These are phyloP conservation scores for Hyposoter didymator DNA, from an alignment of 2,888 invertebrate species.

Conservation along the genomic window DNA sequence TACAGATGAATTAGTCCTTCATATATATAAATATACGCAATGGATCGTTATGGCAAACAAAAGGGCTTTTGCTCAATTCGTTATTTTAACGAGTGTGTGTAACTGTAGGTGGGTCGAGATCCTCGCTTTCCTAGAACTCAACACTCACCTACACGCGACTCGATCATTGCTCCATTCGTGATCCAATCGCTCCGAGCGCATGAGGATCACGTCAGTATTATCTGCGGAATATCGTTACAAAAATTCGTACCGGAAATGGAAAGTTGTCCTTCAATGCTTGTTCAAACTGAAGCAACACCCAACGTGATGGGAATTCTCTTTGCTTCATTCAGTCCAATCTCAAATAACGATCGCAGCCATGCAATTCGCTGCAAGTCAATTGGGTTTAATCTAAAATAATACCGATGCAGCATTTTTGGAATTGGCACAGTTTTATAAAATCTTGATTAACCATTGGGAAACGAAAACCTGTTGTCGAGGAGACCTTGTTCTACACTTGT, in stretches of 20 bases:
- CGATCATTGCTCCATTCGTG: conserved; percentile 24
- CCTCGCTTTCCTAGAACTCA: neutral
- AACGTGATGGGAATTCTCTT: neutral
- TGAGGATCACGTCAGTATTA: conserved; percentile 44
- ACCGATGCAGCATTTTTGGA: neutral
- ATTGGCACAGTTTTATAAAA: neutral
- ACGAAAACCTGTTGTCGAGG: neutral
- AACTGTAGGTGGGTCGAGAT: neutral
- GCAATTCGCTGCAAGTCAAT: neutral
- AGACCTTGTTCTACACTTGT: neutral
- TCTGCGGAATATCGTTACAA: conserved; percentile 20
- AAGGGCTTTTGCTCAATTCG: conserved; percentile 20
- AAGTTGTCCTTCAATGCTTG: neutral
- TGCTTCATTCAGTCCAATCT: neutral
- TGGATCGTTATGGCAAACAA: conserved; percentile 22
- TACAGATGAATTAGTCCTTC: neutral
- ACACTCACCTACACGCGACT: neutral
- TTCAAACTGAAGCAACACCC: neutral
- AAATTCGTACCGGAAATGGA: conserved; percentile 23
- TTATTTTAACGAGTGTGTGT: neutral
- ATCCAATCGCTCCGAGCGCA: conserved; percentile 43
- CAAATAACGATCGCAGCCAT: neutral
- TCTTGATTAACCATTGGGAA: neutral
- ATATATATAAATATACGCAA: neutral
- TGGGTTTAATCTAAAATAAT: neutral